Base-by-base conservation (phyloP, 2,797 vertebrate genomes). In the Pterois miles region DNA sequence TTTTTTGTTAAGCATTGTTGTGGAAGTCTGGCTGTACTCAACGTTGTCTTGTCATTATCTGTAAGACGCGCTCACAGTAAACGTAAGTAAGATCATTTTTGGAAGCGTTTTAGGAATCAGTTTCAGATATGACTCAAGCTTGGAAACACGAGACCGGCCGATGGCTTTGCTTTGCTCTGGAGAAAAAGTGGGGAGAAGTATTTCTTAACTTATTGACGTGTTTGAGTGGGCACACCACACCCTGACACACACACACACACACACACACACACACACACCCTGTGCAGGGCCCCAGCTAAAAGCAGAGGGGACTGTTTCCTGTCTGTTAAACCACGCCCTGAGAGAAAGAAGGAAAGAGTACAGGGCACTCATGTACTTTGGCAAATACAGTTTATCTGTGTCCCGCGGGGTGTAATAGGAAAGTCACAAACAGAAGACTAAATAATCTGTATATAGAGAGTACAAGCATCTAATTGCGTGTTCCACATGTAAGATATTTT, bases 301-400 rank as follows among this genome's bases (percentile, higher is more conserved):
- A 92, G 89, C 90, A 92, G 91, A 92, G 88, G 84, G 87, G 89
- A 91, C 87, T 80, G 76, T 90, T 93, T 94, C 91, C 93, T 93
- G 91, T 92, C 89, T 90, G 86, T 86, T 23, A 62, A 87, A 87
- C 91, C 89, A 91, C 92, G 84, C 90, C 90, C 90, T 80, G 85
- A 81, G 43, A 72, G 60, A 79, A 88, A 82, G 77, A 81, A 67
- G 71, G 74, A 84, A 66, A 76, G 81, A 80, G 68, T 68, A 80
- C 71, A 87, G 53, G 76, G 77, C 70, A 34, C 77, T 87, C 43
- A 65, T 78, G 71, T 77, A 40, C 72, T 84, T 79, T 78, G 70
- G 75, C 77, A 79, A 83, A 88, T 79, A 66, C 64, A 80, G 80
- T 88, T 86, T 73, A 80, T 91, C 83, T 84, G 63, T 80, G 38